Evolutionary conservation across 2,113 vertebrate species (phyloP).

Genomic region (Eolophus roseicapilla): DNA sequence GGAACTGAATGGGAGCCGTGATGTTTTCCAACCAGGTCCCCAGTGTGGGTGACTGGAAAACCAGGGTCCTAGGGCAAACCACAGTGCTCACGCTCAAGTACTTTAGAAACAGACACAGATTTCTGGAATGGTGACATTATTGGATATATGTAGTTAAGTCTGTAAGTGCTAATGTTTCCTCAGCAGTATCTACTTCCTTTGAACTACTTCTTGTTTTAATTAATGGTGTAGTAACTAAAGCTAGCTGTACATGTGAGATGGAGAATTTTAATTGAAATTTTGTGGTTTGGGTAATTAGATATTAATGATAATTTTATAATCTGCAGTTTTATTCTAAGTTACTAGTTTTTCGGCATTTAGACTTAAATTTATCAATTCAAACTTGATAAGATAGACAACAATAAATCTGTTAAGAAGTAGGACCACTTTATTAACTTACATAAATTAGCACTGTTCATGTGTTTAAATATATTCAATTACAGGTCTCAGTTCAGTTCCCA

Average conservation of each 20-base stretch:
- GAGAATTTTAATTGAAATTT: not conserved
- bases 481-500: not conserved
- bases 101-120: not conserved
- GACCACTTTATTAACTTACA: not conserved
- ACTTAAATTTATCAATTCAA: not conserved
- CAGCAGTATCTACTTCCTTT: not conserved
- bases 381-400: not conserved
- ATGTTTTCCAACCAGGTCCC: not conserved
- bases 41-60: not conserved
- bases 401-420: not conserved
- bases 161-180: not conserved
- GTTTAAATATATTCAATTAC: not conserved
- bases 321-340: not conserved
- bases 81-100: not conserved
- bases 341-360: not conserved
- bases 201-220: not conserved
- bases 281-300: not conserved
- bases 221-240: not conserved
- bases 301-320: not conserved
- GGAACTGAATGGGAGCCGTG: fast-evolving
- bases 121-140: not conserved
- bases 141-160: not conserved
- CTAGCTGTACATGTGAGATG: not conserved
- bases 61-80: not conserved
- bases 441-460: not conserved